Evolutionary conservation across 2,888 invertebrate genomes (phyloP).

Genomic region (Acanthosepion pharaonis): DNA sequence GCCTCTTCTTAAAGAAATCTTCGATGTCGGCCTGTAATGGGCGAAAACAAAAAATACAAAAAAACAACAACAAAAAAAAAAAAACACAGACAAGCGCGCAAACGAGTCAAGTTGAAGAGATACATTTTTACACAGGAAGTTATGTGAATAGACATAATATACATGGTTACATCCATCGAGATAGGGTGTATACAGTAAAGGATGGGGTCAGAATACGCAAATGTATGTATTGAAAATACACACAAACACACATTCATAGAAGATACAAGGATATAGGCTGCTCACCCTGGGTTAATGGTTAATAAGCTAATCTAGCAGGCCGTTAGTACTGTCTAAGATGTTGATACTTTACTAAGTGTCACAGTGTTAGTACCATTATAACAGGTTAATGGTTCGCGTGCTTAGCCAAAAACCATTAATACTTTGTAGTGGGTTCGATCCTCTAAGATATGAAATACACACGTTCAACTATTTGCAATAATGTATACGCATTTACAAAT

Average conservation of each 20-base stretch:
- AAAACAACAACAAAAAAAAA: too few species aligned
- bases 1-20: constrained; percentile 65
- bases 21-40: constrained; percentile 55
- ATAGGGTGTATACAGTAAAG: not conserved
- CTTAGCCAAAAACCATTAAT: too few species aligned
- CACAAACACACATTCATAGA: not conserved
- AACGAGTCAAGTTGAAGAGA: not conserved
- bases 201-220: not conserved
- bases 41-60: not conserved
- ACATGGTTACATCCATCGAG: not conserved
- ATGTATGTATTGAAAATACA: not conserved
- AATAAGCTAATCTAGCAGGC: too few species aligned
- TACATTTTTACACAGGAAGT: not conserved
- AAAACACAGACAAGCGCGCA: not conserved
- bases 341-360: too few species aligned
- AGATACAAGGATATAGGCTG: too few species aligned
- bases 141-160: not conserved
- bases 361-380: too few species aligned
- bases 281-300: too few species aligned
- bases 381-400: too few species aligned
- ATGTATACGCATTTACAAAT: not conserved
- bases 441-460: too few species aligned
- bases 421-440: too few species aligned
- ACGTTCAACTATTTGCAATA: not conserved
- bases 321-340: too few species aligned